These are phyloP conservation scores for Pangasianodon hypophthalmus DNA, from an alignment of 2,113 vertebrate genomes.

Conservation along the genomic window DNA sequence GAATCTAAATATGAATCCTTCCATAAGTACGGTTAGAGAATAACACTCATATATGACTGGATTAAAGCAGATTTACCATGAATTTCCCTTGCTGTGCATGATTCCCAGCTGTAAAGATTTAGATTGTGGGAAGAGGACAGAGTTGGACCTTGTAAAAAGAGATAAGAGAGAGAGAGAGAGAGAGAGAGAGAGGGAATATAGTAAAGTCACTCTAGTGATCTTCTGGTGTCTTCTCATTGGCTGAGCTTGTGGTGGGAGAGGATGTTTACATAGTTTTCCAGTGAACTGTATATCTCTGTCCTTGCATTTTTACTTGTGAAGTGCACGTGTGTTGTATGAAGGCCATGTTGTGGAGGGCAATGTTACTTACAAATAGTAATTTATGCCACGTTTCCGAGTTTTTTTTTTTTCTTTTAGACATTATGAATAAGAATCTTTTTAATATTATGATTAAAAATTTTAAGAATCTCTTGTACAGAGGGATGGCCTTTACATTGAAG, in stretches of 20 bases:
- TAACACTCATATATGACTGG: neutral
- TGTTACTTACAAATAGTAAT: neutral
- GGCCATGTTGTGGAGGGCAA: neutral
- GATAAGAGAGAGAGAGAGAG: conserved; percentile 37
- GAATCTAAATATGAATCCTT: neutral
- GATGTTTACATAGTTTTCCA: conserved; percentile 30
- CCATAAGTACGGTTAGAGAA: neutral
- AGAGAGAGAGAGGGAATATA: neutral
- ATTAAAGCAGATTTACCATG: conserved; percentile 62
- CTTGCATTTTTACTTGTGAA: conserved; percentile 5
- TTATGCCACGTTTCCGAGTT: neutral
- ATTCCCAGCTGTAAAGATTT: conserved; percentile 31
- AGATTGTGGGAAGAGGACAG: conserved; percentile 1
- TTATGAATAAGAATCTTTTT: neutral
- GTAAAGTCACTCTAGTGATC: neutral
- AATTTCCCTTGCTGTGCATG: conserved; percentile 68
- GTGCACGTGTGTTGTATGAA: neutral
- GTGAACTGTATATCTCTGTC: conserved; percentile 25
- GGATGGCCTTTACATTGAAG: neutral
- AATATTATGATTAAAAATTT: neutral
- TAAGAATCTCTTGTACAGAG: neutral
- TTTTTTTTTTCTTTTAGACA: neutral
- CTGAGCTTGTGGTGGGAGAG: conserved; percentile 33
- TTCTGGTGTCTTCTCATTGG: conserved; percentile 51
- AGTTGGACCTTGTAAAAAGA: conserved; percentile 28